Evolutionary conservation across 1,140 invertebrate species (phyloP), one percentile per base, ranked within the genome.

Genomic region (Aricia agestis): DNA sequence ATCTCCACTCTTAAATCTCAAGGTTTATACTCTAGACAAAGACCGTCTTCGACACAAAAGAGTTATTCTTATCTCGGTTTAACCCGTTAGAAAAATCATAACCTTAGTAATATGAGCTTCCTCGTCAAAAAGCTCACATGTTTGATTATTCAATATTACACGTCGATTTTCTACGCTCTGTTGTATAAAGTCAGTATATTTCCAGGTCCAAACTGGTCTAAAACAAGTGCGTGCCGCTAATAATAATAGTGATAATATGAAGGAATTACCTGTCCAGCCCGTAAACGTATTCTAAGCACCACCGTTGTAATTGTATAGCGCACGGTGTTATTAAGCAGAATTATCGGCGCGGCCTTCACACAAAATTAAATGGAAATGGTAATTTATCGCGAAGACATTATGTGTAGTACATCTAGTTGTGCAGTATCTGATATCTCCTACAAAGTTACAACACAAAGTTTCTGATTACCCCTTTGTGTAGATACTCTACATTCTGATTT

Each of bases 1-100:
- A 52, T 52, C 45, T 52, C 45, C 45, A 52, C 45, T 52, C 45
- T 52, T 52, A 52, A 52, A 52, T 52, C 45, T 52, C 45, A 52
- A 52, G 45, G 45, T 52, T 52, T 52, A 52, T 0, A 52, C 45
- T 15, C 45, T 52, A 52, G 45, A 52, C 13, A 52, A 52, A 52
- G 45, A 52, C 5, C 45, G 45, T 52, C 45, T 52, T 52, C 13
- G 45, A 52, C 45, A 52, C 45, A 52, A 52, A 52, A 52, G 45
- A 52, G 45, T 52, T 52, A 52, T 52, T 11, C 45, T 52, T 52
- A 52, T 52, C 45, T 52, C 45, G 45, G 6, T 52, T 52, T 25
- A 36, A 52, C 11, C 45, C 45, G 45, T 52, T 52, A 52, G 10
- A 15, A 52, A 52, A 42, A 42, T 42, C 45, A 52, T 52, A 52